Evolutionary conservation across 2,113 vertebrate genomes (phyloP).

Genomic region (Stegostoma tigrinum): DNA sequence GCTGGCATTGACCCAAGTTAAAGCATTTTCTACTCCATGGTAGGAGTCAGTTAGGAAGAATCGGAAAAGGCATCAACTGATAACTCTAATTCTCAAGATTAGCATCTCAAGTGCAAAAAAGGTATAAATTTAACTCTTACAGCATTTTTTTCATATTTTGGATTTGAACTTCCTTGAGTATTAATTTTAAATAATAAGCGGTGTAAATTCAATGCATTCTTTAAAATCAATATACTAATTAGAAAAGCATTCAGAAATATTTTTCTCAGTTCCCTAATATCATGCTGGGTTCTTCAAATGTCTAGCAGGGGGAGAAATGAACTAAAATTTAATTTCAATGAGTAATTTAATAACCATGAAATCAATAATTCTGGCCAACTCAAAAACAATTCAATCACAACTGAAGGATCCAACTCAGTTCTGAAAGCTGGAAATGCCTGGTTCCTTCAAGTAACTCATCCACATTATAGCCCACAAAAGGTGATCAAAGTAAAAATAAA

Average conservation of each 20-base stretch:
- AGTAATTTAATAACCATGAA: not conserved
- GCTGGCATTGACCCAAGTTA: not conserved
- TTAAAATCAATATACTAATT: not conserved
- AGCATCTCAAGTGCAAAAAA: not conserved
- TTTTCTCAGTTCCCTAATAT: not conserved
- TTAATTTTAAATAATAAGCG: not conserved
- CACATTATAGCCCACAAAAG: not conserved
- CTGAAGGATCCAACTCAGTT: not conserved
- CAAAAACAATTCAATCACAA: not conserved
- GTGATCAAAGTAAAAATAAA: not conserved
- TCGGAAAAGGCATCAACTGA: not conserved
- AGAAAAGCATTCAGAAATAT: not conserved
- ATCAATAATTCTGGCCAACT: not conserved
- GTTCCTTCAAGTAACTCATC: not conserved
- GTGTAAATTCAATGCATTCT: not conserved
- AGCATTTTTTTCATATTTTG: not conserved
- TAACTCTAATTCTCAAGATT: not conserved
- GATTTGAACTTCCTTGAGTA: not conserved
- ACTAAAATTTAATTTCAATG: not conserved
- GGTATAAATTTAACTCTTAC: not conserved
- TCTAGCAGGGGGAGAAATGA: not conserved
- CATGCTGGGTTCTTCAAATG: not conserved
- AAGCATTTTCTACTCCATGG: not conserved
- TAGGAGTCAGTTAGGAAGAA: not conserved
- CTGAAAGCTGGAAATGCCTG: not conserved